Evolutionary conservation across 2,888 invertebrate species (phyloP), one percentile per base, ranked within the genome.

Genomic region (Ormia ochracea): DNA sequence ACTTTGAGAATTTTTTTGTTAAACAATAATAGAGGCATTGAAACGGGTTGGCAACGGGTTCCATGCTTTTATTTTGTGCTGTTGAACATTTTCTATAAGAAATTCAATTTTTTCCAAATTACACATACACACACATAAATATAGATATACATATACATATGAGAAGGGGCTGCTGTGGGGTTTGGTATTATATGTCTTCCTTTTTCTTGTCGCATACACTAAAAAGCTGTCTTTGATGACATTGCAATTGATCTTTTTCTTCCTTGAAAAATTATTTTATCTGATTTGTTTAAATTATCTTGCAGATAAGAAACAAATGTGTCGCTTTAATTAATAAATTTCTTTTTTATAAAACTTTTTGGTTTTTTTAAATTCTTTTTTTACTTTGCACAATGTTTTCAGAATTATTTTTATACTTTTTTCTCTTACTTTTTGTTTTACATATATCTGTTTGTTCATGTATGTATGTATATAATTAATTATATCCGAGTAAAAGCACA

Each of bases 61-160:
- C n/a, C 77, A 50, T 81, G 81, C 33, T 58, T 72, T 45, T 72
- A 48, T 70, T 56, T 82, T 77, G 61, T 79, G 69, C 58, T 83
- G 80, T 45, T 78, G 81, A 59, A 56, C 33, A 43, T n/a, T 65
- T 68, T 17, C 48, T 54, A 31, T 26, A 52, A 66, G 56, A 65
- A 54, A 28, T 50, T 65, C 43, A 63, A 61, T 31, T 59, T 61
- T 68, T 36, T 33, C 19, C 61, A 63, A 41, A 41, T 38, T 61
- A 43, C 23, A 36, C 63, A 48, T 23, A 68, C 43, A n/a, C n/a
- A n/a, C n/a, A n/a, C n/a, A n/a, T n/a, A n/a, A n/a, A n/a, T n/a
- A n/a, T n/a, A n/a, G n/a, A n/a, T n/a, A n/a, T n/a, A n/a, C 48
- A 21, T 19, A 52, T 17, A 28, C 21, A 7, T 12, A 26, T 7